Evolutionary conservation across 2,888 invertebrate genomes (phyloP).

Genomic region (Archips xylosteana): DNA sequence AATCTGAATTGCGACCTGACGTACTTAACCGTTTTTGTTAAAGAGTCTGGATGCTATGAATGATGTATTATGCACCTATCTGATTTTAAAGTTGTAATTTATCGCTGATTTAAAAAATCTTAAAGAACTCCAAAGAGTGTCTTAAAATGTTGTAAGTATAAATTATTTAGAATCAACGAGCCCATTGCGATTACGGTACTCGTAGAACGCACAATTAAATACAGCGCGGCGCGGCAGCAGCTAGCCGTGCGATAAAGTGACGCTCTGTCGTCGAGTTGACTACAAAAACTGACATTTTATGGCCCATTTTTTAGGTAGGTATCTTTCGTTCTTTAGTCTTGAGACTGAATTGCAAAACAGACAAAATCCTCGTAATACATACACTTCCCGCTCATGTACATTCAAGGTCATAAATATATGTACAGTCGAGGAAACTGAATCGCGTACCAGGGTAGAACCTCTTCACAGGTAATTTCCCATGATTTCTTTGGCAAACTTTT

Average conservation of each 20-base stretch:
- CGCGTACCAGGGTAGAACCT: too few relatives aligned
- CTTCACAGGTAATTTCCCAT: too few relatives aligned
- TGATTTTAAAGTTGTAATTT: too few relatives aligned
- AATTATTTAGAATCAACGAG: neutral
- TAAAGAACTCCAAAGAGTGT: too few relatives aligned
- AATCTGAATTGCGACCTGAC: neutral
- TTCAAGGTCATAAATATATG: too few relatives aligned
- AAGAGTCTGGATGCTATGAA: too few relatives aligned
- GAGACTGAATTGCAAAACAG: neutral
- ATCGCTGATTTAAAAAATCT: too few relatives aligned
- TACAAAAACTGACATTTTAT: conserved; percentile 26
- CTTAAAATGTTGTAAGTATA: neutral
- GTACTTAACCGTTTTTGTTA: neutral
- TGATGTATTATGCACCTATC: too few relatives aligned
- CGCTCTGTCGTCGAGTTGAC: conserved; percentile 13
- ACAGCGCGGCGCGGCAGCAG: conserved; percentile 7
- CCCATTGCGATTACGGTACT: conserved; percentile 7
- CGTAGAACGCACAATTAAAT: conserved; percentile 11
- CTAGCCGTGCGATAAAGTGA: conserved; percentile 10
- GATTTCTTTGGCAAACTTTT: too few relatives aligned
- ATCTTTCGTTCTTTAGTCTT: conserved; percentile 12
- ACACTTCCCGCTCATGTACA: neutral
- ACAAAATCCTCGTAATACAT: conserved; percentile 12
- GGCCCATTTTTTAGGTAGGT: conserved; percentile 10
- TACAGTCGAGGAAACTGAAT: too few relatives aligned